Evolutionary conservation across 2,888 invertebrate genomes (phyloP).

Genomic region (Homarus gammarus): DNA sequence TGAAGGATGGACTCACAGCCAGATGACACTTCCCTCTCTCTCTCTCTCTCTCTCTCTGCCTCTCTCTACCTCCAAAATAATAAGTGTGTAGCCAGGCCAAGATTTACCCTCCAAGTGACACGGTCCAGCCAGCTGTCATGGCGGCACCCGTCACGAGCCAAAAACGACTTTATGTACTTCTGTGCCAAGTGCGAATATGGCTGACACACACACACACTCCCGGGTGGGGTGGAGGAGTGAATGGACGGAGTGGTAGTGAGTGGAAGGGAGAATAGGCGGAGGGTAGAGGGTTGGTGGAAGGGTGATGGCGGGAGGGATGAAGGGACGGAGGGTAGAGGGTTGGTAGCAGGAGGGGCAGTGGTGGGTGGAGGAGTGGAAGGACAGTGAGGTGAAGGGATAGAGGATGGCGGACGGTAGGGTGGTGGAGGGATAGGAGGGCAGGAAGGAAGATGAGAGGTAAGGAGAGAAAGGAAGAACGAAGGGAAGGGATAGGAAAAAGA

Average conservation of each 20-base stretch:
- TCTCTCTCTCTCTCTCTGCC: no score
- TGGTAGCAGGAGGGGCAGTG: not conserved
- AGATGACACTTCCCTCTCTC: no score
- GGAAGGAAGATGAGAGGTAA: not conserved
- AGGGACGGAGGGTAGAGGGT: not conserved
- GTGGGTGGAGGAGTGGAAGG: not conserved
- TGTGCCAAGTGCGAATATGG: no score
- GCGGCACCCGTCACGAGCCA: no score
- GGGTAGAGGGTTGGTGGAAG: not conserved
- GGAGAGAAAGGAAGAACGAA: not conserved
- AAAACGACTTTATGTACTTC: no score
- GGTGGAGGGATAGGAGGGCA: not conserved
- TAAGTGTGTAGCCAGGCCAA: no score
- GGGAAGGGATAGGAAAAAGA: not conserved
- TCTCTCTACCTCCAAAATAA: no score
- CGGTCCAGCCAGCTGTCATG: no score
- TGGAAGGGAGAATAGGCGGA: slow-evolving; percentile 6
- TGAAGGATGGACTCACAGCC: no score
- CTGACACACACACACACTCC: no score
- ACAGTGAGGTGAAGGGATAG: not conserved
- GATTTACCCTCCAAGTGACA: no score
- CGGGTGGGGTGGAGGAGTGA: not conserved
- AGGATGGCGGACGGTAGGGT: not conserved
- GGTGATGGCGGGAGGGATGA: not conserved
- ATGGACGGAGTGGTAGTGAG: not conserved